These are phyloP conservation scores for Montipora capitata DNA, from an alignment of 92 coral and sea anemone genomes.

Conservation along the genomic window DNA sequence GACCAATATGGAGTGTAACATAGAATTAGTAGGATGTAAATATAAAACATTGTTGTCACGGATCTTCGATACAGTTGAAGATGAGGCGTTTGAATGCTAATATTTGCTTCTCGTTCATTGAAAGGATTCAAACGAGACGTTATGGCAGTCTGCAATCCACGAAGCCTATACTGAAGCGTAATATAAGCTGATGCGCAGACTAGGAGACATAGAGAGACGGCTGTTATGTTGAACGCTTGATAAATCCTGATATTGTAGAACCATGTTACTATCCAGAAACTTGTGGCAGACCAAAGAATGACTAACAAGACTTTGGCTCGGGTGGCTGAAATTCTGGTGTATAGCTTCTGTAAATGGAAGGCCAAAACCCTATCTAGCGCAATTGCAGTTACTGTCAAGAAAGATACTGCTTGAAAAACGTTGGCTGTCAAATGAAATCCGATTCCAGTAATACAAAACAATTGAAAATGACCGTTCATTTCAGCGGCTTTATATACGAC, in stretches of 20 bases:
- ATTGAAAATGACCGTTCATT: slow-evolving; percentile 22
- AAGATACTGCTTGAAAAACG: slow-evolving; percentile 46
- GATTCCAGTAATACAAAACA: slow-evolving; percentile 45
- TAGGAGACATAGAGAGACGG: neutral
- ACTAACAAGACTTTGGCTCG: neutral
- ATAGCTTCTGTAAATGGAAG: neutral
- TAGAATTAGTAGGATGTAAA: slow-evolving; percentile 33
- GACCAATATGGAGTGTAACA: slow-evolving; percentile 31
- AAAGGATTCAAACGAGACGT: neutral
- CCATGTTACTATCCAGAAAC: slow-evolving; percentile 42
- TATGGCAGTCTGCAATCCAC: slow-evolving; percentile 10
- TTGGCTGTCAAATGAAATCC: slow-evolving; percentile 43
- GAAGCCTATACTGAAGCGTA: slow-evolving; percentile 39
- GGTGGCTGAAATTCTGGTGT: neutral
- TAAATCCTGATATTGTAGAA: slow-evolving; percentile 30
- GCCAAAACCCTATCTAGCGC: slow-evolving; percentile 29
- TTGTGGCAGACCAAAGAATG: slow-evolving; percentile 26
- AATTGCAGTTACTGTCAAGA: slow-evolving; percentile 42
- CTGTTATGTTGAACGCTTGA: slow-evolving; percentile 29
- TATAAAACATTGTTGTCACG: slow-evolving; percentile 42
- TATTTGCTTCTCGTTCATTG: neutral
- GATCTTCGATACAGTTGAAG: slow-evolving; percentile 37
- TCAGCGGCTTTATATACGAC: slow-evolving; percentile 41
- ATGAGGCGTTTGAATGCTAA: slow-evolving; percentile 21
- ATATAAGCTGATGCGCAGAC: slow-evolving; percentile 36